Conservation (phyloP, 2,888 invertebrate species). For the Flexamia atlantica region DNA sequence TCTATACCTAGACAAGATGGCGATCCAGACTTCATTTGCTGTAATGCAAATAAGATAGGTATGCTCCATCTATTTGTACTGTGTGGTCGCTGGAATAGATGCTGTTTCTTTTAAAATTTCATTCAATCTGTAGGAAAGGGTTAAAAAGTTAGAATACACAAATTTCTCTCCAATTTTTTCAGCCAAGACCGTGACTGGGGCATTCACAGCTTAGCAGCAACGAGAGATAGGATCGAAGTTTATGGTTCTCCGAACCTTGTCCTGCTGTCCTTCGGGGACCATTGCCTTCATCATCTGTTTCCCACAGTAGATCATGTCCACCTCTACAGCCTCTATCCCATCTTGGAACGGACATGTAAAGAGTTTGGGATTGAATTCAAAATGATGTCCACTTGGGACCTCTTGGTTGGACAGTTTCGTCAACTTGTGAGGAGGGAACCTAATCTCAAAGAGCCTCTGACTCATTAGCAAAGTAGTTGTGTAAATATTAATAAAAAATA, state of each 20-base stretch:
- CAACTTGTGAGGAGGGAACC: conserved; percentile 75
- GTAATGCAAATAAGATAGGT: too few species aligned
- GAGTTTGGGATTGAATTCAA: conserved; percentile 80
- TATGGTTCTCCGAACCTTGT: conserved; percentile 82
- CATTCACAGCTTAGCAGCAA: conserved; percentile 84
- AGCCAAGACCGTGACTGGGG: conserved; percentile 83
- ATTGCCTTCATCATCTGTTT: conserved; percentile 88
- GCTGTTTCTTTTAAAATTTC: too few species aligned
- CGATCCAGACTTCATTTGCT: too few species aligned
- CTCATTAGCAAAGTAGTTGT: background rate
- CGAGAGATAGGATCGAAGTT: conserved; percentile 84
- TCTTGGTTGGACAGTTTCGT: conserved; percentile 82
- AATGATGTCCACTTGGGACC: conserved; percentile 77
- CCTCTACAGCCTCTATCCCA: conserved; percentile 81
- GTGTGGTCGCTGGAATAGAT: too few species aligned
- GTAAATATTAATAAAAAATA: too few species aligned
- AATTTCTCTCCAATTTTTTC: conserved; percentile 62
- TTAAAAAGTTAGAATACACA: too few species aligned
- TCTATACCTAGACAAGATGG: too few species aligned
- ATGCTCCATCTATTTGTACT: too few species aligned
- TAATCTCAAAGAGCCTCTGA: conserved; percentile 25
- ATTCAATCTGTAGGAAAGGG: too few species aligned
- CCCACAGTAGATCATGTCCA: conserved; percentile 89
- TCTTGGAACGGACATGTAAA: conserved; percentile 80
- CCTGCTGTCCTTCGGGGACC: conserved; percentile 87